phyloP scores from a whole-genome alignment of 2,797 vertebrate genomes.

The Leptatherina wallacei region DNA sequence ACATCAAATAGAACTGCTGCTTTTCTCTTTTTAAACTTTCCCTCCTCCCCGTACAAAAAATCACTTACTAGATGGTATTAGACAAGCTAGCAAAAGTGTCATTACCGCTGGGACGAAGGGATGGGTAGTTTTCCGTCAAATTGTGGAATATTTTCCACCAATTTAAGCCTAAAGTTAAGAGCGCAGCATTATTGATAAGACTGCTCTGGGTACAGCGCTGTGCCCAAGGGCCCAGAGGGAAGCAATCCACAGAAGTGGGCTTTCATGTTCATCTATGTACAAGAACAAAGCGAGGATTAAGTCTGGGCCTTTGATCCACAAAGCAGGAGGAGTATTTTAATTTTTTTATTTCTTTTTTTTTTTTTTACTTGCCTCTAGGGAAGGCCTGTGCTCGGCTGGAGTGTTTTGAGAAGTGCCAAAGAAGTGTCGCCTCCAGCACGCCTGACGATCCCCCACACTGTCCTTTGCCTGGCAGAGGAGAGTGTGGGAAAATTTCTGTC shows the following conservation, averaged over 20 bases:
- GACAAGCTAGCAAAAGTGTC: slow-evolving; percentile 86
- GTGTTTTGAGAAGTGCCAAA: slow-evolving; percentile 63
- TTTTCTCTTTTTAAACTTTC: slow-evolving; percentile 83
- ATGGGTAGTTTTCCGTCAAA: slow-evolving; percentile 86
- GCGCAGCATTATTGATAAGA: slow-evolving; percentile 85
- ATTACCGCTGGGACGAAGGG: slow-evolving; percentile 86
- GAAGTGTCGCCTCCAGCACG: slow-evolving; percentile 62
- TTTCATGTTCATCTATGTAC: slow-evolving; percentile 88
- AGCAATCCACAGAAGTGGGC: slow-evolving; percentile 86
- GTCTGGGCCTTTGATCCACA: slow-evolving; percentile 81
- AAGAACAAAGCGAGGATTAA: slow-evolving; percentile 89
- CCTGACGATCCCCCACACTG: slow-evolving; percentile 70
- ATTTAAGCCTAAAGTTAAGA: slow-evolving; percentile 88
- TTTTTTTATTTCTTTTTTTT: slow-evolving; percentile 43
- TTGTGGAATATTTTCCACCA: slow-evolving; percentile 86
- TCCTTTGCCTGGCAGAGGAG: slow-evolving; percentile 33
- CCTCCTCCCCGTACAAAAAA: slow-evolving; percentile 83
- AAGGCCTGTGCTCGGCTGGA: slow-evolving; percentile 45
- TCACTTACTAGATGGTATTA: slow-evolving; percentile 93
- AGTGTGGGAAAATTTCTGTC: slow-evolving; percentile 76
- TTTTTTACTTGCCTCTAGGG: slow-evolving; percentile 58
- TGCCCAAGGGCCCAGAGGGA: slow-evolving; percentile 78
- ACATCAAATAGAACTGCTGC: slow-evolving; percentile 95
- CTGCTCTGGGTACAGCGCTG: slow-evolving; percentile 74
- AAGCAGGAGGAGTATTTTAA: slow-evolving; percentile 73